Evolutionary conservation across 2,888 invertebrate species (phyloP).

Genomic region (Zele albiditarsus): DNA sequence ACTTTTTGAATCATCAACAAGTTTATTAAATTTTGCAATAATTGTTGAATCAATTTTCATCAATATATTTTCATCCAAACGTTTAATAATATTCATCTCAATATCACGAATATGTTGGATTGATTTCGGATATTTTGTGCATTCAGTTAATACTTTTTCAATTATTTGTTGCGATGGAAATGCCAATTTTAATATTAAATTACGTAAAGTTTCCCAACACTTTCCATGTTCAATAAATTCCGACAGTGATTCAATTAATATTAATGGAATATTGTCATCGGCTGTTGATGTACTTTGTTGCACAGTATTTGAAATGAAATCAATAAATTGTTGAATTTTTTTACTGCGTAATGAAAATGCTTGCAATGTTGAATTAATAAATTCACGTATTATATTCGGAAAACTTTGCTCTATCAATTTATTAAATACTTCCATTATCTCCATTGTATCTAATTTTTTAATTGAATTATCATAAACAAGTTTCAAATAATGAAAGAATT

Average conservation of each 20-base stretch:
- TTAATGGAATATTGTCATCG: not conserved
- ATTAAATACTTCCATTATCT: conserved; percentile 36
- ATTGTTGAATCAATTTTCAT: not conserved
- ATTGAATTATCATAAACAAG: conserved; percentile 19
- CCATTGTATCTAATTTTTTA: not conserved
- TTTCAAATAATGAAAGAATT: conserved; percentile 3
- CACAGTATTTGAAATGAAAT: not conserved
- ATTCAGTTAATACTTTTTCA: conserved; percentile 52
- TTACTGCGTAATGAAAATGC: not conserved
- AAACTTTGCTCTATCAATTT: not conserved
- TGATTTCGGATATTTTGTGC: conserved; percentile 43
- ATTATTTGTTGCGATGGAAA: conserved; percentile 34
- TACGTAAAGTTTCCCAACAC: conserved; percentile 58
- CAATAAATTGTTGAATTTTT: not conserved
- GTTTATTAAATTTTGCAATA: not conserved
- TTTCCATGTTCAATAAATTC: conserved; percentile 40
- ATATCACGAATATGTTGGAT: conserved; percentile 50
- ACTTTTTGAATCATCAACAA: not conserved
- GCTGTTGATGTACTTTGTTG: conserved; percentile 1
- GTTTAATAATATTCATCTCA: conserved; percentile 45
- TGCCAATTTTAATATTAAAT: conserved; percentile 44
- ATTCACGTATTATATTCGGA: not conserved
- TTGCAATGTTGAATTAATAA: not conserved
- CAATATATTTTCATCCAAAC: conserved; percentile 21
- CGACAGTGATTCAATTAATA: conserved; percentile 8